Conservation (phyloP, 2,888 invertebrate genomes). For the Cheilosia urbana region DNA sequence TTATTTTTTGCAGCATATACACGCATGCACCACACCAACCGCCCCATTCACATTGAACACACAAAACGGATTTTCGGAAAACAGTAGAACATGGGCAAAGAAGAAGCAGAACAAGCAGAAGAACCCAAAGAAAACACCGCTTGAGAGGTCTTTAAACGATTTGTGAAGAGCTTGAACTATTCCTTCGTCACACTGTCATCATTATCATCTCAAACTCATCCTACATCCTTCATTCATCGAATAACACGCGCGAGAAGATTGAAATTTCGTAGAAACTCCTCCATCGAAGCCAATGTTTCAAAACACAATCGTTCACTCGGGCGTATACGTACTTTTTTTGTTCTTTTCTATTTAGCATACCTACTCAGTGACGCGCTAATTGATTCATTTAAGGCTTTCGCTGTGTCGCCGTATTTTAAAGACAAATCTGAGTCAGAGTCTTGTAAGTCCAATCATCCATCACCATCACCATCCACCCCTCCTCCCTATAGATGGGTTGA, state of each 20-base stretch:
- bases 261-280: neutral
- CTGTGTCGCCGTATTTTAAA: slow-evolving; percentile 37
- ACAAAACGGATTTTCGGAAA: slow-evolving; percentile 5
- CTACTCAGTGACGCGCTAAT: slow-evolving; percentile 33
- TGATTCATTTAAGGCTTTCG: slow-evolving; percentile 44
- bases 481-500: neutral
- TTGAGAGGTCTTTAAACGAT: slow-evolving; percentile 2
- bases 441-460: slow-evolving; percentile 9
- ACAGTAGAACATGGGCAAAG: neutral
- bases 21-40: neutral
- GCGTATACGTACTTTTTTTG: slow-evolving; percentile 34
- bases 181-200: slow-evolving; percentile 15
- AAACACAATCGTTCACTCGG: slow-evolving; percentile 17
- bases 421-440: slow-evolving; percentile 7
- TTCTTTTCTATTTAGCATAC: neutral
- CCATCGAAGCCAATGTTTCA: neutral
- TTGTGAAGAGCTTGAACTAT: slow-evolving; percentile 23
- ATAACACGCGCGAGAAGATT: neutral
- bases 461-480: neutral
- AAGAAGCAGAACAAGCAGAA: neutral
- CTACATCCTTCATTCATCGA: slow-evolving; percentile 28
- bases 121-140: neutral
- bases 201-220: neutral
- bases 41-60: slow-evolving; percentile 29
- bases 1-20: neutral